These are phyloP conservation scores for Leuciscus waleckii DNA, from an alignment of 2,797 vertebrate genomes.

Conservation along the genomic window DNA sequence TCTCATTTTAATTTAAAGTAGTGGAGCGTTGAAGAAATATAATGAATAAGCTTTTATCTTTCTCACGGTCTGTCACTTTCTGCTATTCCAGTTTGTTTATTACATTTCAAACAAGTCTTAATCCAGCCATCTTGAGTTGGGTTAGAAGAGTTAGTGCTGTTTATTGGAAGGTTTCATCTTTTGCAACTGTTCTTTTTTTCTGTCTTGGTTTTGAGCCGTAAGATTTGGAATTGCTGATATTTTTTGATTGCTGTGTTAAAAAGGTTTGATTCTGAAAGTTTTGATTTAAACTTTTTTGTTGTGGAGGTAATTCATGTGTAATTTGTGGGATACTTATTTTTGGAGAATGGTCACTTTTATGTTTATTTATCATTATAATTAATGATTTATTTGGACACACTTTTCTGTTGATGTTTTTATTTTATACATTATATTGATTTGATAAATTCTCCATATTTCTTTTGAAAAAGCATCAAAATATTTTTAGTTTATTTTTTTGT, in stretches of 20 bases:
- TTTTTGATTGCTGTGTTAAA: constrained; percentile 21
- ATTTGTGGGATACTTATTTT: not conserved
- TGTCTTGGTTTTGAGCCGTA: not conserved
- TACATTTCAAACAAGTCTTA: constrained; percentile 5
- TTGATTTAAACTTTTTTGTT: not conserved
- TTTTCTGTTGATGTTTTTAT: not conserved
- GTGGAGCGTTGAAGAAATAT: not conserved
- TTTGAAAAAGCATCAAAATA: not conserved
- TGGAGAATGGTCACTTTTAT: not conserved
- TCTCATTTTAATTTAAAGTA: constrained; percentile 9
- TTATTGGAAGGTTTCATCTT: not conserved
- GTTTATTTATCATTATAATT: not conserved
- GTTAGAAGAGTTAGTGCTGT: constrained; percentile 3
- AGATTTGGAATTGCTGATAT: constrained; percentile 1
- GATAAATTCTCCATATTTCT: not conserved
- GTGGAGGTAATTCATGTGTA: not conserved
- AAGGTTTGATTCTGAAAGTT: not conserved
- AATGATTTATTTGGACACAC: not conserved
- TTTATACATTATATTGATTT: not conserved
- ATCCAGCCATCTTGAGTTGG: constrained; percentile 12
- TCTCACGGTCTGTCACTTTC: not conserved
- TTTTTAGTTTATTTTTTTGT: not conserved
- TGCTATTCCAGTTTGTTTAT: constrained; percentile 22
- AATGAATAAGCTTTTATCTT: not conserved
- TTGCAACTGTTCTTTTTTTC: constrained; percentile 23